Evolutionary conservation across 2,797 vertebrate genomes (phyloP), one percentile per base, ranked within the genome.

Genomic region (Takifugu ocellatus): DNA sequence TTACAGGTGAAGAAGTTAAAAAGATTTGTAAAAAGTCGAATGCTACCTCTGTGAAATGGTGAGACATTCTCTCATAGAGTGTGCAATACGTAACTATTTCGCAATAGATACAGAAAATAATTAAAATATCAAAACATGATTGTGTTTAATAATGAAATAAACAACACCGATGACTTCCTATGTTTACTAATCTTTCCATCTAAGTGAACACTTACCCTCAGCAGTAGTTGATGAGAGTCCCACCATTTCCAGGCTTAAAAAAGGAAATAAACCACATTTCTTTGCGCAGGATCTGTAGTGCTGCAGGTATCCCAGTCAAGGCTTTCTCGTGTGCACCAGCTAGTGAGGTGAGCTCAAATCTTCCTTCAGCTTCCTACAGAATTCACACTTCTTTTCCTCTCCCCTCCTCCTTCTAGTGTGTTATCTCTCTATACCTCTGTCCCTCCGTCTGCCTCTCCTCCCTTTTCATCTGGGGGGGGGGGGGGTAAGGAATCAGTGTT

Each of bases 381-480:
- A 70, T 70, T 74, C 75, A 79, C 84, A 84, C 72, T 75, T 70
- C 75, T 61, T 59, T 63, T 55, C 81, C 68, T 81, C 78, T 82
- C 69, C 78, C 77, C 74, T 84, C 82, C 82, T 89, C 84, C 78
- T 72, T 83, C 79, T 75, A 83, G 86, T 85, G 74, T 81, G 79
- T 84, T 89, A 87, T 88, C 85, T 81, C 51, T 54, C 63, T 50
- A 60, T 62, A 68, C 73, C 78, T 74, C 70, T 74, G 72, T 79
- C 80, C 69, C 51, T 46, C 54, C 66, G 10, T n/a, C 12, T 15
- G 14, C 25, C 65, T 70, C 59, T 68, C 68, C 78, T 70, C 77
- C 74, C 74, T 66, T 80, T 67, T 62, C 55, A 72, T 68, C 66
- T 42, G 27, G 50, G 65, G 62, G 31, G 55, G 59, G 52, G 71